A percentile compares a stretch with the other conserved stretches of the same genome.
Evolutionary conservation across 1,140 invertebrate genomes (phyloP).

Genomic region (Luehdorfia chinensis): DNA sequence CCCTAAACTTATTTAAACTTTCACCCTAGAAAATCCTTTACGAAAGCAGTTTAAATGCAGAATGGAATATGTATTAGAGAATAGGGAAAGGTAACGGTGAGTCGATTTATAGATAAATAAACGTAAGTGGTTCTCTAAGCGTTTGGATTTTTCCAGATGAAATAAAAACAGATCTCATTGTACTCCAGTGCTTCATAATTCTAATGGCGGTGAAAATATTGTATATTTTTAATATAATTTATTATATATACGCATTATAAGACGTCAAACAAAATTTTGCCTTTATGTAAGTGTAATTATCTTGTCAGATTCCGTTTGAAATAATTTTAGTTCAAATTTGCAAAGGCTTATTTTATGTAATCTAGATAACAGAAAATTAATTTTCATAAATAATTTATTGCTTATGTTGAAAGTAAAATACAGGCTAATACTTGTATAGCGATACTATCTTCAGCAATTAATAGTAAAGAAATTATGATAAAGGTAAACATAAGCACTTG

Average conservation of each 20-base stretch:
- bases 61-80: slow-evolving; percentile 64
- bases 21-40: slow-evolving; percentile 69
- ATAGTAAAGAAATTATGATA: slow-evolving; percentile 34
- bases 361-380: no score
- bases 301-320: no score
- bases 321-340: no score
- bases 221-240: no score
- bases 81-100: slow-evolving; percentile 35
- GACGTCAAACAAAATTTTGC: no score
- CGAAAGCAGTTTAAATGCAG: slow-evolving; percentile 60
- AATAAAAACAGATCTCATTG: no score
- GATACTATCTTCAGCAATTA: no score
- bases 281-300: no score
- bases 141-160: slow-evolving; percentile 2
- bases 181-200: no score
- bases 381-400: slow-evolving; percentile 4
- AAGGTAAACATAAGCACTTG: slow-evolving; percentile 39
- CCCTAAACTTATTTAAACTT: slow-evolving; percentile 74
- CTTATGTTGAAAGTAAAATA: neutral
- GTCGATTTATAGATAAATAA: slow-evolving; percentile 34
- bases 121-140: slow-evolving; percentile 19
- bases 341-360: no score
- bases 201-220: no score
- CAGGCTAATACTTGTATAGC: slow-evolving; percentile 23
- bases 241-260: no score